phyloP scores from a whole-genome alignment of 2,888 invertebrate species.

The Emmelina monodactyla region DNA sequence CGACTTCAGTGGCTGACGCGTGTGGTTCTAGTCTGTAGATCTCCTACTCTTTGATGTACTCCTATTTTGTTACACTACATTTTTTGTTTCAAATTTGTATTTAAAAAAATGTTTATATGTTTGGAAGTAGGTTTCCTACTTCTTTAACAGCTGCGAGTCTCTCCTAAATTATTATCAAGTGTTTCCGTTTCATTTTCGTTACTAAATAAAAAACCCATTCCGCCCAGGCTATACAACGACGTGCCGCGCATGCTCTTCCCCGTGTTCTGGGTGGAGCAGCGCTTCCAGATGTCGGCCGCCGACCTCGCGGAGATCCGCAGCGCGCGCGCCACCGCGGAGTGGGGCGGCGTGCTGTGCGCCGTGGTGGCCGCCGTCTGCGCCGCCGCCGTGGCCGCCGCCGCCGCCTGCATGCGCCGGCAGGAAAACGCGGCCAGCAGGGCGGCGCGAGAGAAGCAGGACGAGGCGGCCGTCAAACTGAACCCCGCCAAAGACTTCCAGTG shows the following conservation, averaged over 20 bases:
- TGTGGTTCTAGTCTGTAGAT: too few relatives aligned
- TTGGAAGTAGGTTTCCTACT: too few relatives aligned
- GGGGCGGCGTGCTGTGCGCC: slow-evolving; percentile 44
- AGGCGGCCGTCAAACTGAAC: slow-evolving; percentile 42
- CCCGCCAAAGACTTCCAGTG: too few relatives aligned
- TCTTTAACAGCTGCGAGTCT: too few relatives aligned
- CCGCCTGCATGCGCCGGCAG: slow-evolving; percentile 23
- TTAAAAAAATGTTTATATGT: too few relatives aligned
- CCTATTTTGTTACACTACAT: too few relatives aligned
- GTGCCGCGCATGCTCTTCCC: slow-evolving; percentile 77
- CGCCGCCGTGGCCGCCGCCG: slow-evolving; percentile 46
- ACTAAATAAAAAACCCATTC: too few relatives aligned
- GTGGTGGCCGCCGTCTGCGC: slow-evolving; percentile 57
- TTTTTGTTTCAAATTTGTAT: too few relatives aligned
- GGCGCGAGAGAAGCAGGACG: slow-evolving; percentile 31
- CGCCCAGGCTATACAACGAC: slow-evolving; percentile 67
- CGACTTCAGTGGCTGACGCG: too few relatives aligned
- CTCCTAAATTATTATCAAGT: too few relatives aligned
- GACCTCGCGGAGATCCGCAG: slow-evolving; percentile 60
- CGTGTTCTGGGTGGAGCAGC: slow-evolving; percentile 81
- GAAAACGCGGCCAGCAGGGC: slow-evolving; percentile 17
- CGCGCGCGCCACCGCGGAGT: slow-evolving; percentile 38
- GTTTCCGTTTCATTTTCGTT: too few relatives aligned
- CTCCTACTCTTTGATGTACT: too few relatives aligned
- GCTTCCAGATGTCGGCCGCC: slow-evolving; percentile 65